Percentiles rank a stretch among this genome's conserved stretches.
These are phyloP conservation scores for Corvus moneduloides DNA, from an alignment of 2,113 vertebrate genomes.

Conservation along the genomic window DNA sequence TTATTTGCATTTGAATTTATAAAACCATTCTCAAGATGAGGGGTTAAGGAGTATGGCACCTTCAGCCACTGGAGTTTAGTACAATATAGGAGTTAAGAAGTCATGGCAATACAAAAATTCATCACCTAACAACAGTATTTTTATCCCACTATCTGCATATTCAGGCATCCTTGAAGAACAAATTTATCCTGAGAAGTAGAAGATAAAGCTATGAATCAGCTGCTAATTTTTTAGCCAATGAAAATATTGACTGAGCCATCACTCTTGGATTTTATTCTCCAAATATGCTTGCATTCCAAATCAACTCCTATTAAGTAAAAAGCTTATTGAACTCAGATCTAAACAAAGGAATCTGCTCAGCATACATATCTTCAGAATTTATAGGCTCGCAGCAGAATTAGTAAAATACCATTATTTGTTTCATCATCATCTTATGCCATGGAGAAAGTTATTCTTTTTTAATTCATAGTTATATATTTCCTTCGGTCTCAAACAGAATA, in stretches of 20 bases:
- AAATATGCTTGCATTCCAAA: slow-evolving; percentile 8
- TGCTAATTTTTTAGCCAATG: not conserved
- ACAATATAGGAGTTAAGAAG: not conserved
- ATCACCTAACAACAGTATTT: not conserved
- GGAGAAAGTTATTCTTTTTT: not conserved
- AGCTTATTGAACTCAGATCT: slow-evolving; percentile 16
- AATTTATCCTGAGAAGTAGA: not conserved
- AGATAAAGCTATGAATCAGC: slow-evolving; percentile 4
- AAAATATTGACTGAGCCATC: slow-evolving; percentile 16
- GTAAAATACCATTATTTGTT: not conserved
- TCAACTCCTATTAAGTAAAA: slow-evolving; percentile 21
- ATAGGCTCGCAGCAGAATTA: not conserved
- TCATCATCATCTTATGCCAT: not conserved
- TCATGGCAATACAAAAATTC: not conserved
- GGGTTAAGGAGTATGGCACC: not conserved
- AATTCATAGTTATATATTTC: not conserved
- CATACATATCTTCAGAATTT: not conserved
- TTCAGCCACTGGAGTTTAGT: not conserved
- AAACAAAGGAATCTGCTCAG: slow-evolving; percentile 1
- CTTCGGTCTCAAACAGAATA: not conserved
- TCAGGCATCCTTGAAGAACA: not conserved
- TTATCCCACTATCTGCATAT: not conserved
- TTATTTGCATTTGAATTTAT: not conserved
- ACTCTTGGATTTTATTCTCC: not conserved
- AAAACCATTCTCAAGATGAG: not conserved